phyloP scores from a whole-genome alignment of 2,888 invertebrate genomes.

The Morpho achilles region DNA sequence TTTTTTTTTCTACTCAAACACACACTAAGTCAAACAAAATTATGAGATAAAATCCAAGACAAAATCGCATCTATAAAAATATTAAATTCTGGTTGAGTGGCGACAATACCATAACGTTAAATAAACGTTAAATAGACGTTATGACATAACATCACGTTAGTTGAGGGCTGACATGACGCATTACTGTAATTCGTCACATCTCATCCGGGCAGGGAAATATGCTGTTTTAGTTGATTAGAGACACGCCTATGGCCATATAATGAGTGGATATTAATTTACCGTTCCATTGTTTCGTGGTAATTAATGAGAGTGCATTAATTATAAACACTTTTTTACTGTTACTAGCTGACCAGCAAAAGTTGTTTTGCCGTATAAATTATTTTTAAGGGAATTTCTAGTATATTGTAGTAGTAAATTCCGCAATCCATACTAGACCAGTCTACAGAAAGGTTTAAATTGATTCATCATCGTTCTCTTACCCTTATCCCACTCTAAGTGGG shows the following conservation, averaged over 20 bases:
- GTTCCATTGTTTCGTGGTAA: slow-evolving; percentile 12
- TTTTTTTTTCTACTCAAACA: no score
- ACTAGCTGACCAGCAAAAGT: background rate
- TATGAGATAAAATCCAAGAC: background rate
- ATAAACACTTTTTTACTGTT: background rate
- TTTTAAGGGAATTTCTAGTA: no score
- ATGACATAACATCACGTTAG: slow-evolving; percentile 33
- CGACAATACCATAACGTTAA: slow-evolving; percentile 30
- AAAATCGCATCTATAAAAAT: no score
- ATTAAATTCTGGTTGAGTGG: slow-evolving; percentile 8
- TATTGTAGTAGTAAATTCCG: no score
- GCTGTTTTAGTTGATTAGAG: slow-evolving; percentile 62
- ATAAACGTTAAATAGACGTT: slow-evolving; percentile 29
- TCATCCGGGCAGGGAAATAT: slow-evolving; percentile 19
- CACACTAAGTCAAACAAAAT: background rate
- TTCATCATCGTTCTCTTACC: no score
- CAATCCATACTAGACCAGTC: no score
- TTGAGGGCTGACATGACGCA: slow-evolving; percentile 57
- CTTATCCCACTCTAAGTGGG: no score
- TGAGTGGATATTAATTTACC: slow-evolving; percentile 36
- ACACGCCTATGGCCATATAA: slow-evolving; percentile 44
- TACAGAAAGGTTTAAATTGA: no score
- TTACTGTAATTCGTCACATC: slow-evolving; percentile 63
- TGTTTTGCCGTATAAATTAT: no score
- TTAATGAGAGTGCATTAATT: slow-evolving; percentile 3